Percentiles rank a stretch among this genome's conserved stretches.
phyloP scores from a whole-genome alignment of 1,140 invertebrate genomes.

The Hermetia illucens region DNA sequence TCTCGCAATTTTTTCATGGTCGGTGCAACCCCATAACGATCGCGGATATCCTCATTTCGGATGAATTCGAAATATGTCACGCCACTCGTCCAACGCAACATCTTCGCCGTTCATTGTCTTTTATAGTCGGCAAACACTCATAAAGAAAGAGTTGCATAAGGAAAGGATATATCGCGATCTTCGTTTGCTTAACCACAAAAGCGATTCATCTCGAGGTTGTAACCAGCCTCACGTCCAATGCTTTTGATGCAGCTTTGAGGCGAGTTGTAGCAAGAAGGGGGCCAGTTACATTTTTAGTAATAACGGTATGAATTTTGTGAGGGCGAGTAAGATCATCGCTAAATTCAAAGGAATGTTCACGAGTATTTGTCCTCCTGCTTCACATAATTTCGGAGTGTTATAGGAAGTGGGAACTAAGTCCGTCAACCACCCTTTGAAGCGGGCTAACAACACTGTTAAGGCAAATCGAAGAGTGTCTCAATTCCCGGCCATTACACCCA shows the following conservation, averaged over 20 bases:
- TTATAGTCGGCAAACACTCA: no score
- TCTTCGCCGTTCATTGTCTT: no score
- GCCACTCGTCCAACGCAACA: no score
- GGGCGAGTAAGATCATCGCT: slow-evolving; percentile 3
- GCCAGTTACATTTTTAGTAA: slow-evolving; percentile 9
- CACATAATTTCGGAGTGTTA: not conserved
- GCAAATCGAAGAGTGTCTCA: not conserved
- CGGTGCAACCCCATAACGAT: no score
- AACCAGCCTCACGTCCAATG: slow-evolving; percentile 16
- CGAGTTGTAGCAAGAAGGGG: slow-evolving; percentile 21
- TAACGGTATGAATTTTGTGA: slow-evolving; percentile 12
- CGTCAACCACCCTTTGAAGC: not conserved
- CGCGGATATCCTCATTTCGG: no score
- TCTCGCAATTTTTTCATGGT: no score
- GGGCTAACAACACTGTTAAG: not conserved
- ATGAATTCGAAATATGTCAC: no score
- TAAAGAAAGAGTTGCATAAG: no score
- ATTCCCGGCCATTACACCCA: not conserved
- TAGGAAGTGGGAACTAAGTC: not conserved
- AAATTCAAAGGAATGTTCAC: no score
- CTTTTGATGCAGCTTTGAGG: slow-evolving; percentile 22
- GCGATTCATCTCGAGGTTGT: slow-evolving; percentile 21
- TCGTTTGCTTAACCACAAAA: slow-evolving; percentile 20
- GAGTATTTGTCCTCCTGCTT: not conserved
- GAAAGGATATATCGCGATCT: slow-evolving; percentile 26